Conservation (phyloP, 2,797 vertebrate species). For the Knipowitschia caucasica region DNA sequence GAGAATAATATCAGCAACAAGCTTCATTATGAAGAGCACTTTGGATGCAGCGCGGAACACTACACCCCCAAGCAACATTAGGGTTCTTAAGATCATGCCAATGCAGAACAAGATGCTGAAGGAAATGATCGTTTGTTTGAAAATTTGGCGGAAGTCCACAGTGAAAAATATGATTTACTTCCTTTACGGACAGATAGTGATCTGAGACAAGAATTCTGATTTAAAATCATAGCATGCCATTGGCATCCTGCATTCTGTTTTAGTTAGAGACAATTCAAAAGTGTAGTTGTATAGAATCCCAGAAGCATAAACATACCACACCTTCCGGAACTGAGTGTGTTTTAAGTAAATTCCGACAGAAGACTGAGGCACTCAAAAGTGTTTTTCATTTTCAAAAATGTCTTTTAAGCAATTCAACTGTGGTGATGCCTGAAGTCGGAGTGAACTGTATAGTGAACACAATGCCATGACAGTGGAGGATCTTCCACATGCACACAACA, state of each 20-base stretch:
- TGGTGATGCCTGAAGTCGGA: slow-evolving; percentile 6
- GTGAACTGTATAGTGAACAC: slow-evolving; percentile 9
- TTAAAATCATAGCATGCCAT: slow-evolving; percentile 40
- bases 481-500: slow-evolving; percentile 66
- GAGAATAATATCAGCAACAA: slow-evolving; percentile 56
- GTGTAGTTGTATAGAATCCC: slow-evolving; percentile 35
- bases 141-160: too few species aligned
- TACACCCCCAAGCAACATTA: slow-evolving; percentile 39
- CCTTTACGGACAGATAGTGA: slow-evolving; percentile 55
- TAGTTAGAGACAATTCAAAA: slow-evolving; percentile 36
- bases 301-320: slow-evolving; percentile 38
- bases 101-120: slow-evolving; percentile 7
- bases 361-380: too few species aligned
- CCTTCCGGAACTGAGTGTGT: too few species aligned
- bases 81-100: slow-evolving; percentile 60
- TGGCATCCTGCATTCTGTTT: slow-evolving; percentile 48
- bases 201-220: slow-evolving; percentile 56
- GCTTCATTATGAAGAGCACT: slow-evolving; percentile 45
- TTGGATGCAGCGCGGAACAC: slow-evolving; percentile 56
- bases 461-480: slow-evolving; percentile 11
- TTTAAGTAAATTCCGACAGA: too few species aligned
- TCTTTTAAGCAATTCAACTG: slow-evolving; percentile 5
- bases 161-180: slow-evolving; percentile 35
- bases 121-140: too few species aligned
- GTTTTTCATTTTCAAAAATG: not conserved